A percentile compares a stretch with the other conserved stretches of the same genome.
Evolutionary conservation across 1,140 invertebrate genomes (phyloP).

Genomic region (Penaeus chinensis): DNA sequence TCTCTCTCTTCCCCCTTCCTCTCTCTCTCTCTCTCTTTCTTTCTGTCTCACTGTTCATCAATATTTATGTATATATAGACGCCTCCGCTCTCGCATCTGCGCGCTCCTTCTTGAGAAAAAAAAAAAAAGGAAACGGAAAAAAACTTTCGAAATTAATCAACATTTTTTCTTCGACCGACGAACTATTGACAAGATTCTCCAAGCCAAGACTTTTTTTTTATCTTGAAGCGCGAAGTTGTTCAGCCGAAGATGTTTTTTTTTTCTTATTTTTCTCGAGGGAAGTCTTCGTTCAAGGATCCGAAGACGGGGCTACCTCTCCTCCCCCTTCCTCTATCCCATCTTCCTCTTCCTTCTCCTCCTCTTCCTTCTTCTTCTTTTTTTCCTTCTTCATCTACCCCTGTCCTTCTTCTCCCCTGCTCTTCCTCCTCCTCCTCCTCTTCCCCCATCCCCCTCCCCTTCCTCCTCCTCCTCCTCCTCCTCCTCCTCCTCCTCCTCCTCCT

Average conservation of each 20-base stretch:
- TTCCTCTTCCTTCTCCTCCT: neutral
- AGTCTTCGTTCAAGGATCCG: no score
- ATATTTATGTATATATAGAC: no score
- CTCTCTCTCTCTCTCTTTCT: no score
- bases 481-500: neutral
- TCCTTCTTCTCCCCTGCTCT: neutral
- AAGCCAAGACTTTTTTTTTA: no score
- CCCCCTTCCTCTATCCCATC: neutral
- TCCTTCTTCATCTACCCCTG: neutral
- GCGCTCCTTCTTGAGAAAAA: no score
- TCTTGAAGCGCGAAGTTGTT: no score
- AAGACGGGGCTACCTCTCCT: neutral
- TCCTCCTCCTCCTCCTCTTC: neutral
- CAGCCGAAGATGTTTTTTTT: neutral
- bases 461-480: neutral
- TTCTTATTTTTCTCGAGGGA: neutral
- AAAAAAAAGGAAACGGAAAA: no score
- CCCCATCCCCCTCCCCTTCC: neutral
- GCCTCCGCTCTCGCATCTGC: no score
- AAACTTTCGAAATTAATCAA: no score
- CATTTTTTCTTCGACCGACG: no score
- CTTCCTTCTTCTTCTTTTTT: neutral
- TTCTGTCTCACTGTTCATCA: no score
- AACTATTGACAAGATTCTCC: no score
- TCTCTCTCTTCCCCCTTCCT: neutral